Evolutionary conservation across 2,113 vertebrate species (phyloP), one percentile per base, ranked within the genome.

Genomic region (Columba janthina): DNA sequence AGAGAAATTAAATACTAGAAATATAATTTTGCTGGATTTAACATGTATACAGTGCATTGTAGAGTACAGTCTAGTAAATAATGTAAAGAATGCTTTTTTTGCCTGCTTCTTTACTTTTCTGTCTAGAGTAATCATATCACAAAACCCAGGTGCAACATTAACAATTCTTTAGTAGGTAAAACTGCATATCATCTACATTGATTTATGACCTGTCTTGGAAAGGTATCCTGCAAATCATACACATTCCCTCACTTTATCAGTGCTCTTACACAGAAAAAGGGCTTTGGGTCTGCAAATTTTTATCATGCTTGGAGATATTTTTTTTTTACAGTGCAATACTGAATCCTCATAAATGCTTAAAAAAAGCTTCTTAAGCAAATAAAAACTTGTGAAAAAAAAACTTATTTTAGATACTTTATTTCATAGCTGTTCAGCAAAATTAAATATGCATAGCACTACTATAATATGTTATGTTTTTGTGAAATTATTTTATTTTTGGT

Each of bases 141-240:
- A 85, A 78, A 91, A 42, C 86, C 66, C 40, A 78, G 65, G 38
- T 89, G 97, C 28, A 71, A 75, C 53, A 74, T 80, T 54, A 92
- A 79, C 11, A 88, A 2, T 22, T 64, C 17, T 77, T 69, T 93
- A 85, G 66, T 64, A 38, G 9, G 61, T 83, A 57, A 95, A 76
- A 87, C 90, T 85, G 18, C 5, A 42, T 40, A 54, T 95, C 64
- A 34, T 22, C 34, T 58, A 75, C 28, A 22, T 58, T 90, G 84
- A 85, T 88, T 94, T 62, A 70, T 77, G 36, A 62, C 9, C 4
- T 71, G 11, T 54, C 73, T 74, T 73, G 79, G 44, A 89, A 85
- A 83, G 40, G 22, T 62, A 88, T 74, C 64, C 73, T 81, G 66
- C 20, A 88, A 75, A 54, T 48, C 31, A 21, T 57, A 78, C 66